Percentiles rank a stretch among this genome's conserved stretches.
phyloP scores from a whole-genome alignment of 35 echinoderm and acorn worm species.

The Hemicentrotus pulcherrimus region DNA sequence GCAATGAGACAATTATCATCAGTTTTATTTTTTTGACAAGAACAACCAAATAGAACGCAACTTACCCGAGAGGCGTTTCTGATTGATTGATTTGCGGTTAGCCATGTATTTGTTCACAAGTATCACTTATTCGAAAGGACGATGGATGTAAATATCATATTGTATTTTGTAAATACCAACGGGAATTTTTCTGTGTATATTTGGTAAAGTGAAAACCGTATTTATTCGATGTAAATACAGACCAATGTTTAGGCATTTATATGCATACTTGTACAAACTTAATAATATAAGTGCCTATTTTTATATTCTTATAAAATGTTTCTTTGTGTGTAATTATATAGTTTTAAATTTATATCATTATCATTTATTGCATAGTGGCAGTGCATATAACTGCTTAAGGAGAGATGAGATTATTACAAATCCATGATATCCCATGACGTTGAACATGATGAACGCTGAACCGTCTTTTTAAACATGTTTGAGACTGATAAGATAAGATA shows the following conservation, averaged over 20 bases:
- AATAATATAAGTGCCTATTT: neutral
- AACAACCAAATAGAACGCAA: neutral
- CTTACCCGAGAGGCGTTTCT: neutral
- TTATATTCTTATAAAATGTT: neutral
- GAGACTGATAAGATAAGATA: neutral
- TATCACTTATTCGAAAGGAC: neutral
- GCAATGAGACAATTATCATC: no score
- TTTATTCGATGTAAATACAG: neutral
- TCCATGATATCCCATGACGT: neutral
- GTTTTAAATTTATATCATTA: neutral
- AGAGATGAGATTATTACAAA: neutral
- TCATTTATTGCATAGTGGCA: neutral
- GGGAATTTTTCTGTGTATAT: neutral
- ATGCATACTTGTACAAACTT: neutral
- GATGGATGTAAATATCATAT: neutral
- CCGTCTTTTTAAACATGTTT: neutral
- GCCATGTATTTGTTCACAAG: neutral
- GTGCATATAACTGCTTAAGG: neutral
- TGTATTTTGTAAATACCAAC: neutral
- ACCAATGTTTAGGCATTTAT: neutral
- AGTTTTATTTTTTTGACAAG: neutral
- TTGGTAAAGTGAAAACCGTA: neutral
- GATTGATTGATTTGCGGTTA: neutral
- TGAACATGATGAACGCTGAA: neutral
- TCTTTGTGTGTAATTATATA: neutral